Base-by-base conservation (phyloP, 2,113 vertebrate species). In the Epinephelus fuscoguttatus region DNA sequence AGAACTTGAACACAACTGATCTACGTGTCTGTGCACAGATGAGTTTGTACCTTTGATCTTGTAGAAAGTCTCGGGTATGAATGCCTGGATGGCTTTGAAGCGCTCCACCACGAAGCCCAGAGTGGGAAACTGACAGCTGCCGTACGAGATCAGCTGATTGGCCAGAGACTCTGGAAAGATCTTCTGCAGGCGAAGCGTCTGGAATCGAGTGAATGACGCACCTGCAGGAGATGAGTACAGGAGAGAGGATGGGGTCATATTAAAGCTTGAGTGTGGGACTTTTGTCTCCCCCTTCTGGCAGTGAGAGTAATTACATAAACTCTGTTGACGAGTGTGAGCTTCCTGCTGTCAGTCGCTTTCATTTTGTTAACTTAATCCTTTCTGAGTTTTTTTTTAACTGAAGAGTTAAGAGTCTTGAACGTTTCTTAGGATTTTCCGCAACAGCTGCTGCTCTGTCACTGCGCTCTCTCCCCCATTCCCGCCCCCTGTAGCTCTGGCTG, bases 31-130 rank as follows among this genome's bases (percentile, higher is more conserved):
- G 9, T n/a, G 13, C 1, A 18, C 2, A 0, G 30, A 33, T 25
- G 14, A 17, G 14, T 45, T 60, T 37, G 33, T 85, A 99, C 98
- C 98, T 97, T 97, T 99, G 61, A 99, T 99, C 94, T 95, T 99
- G 87, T 97, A 98, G 93, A 99, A 99, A 15, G 93, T 90, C 94
- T 99, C 98, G 0, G 98, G 96, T 86, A 99, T 96, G 71, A 99
- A 99, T n/a, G 98, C 96, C 89, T 99, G 97, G 87, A 99, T 99
- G 77, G 98, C 97, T 96, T 99, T 99, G 82, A 99, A 99, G 15
- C 98, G 96, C 90, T 99, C 98, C 4, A 99, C 98, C 62, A 99
- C 98, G 62, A 99, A 99, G 1, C 98, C 98, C 82, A 99, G 92
- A 0, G 98, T 99, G 6, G 98, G 98, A 89, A 99, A 99, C 95